A percentile compares a stretch with the other conserved stretches of the same genome.
Evolutionary conservation across 2,113 vertebrate species (phyloP).

Genomic region (Mellivora capensis): DNA sequence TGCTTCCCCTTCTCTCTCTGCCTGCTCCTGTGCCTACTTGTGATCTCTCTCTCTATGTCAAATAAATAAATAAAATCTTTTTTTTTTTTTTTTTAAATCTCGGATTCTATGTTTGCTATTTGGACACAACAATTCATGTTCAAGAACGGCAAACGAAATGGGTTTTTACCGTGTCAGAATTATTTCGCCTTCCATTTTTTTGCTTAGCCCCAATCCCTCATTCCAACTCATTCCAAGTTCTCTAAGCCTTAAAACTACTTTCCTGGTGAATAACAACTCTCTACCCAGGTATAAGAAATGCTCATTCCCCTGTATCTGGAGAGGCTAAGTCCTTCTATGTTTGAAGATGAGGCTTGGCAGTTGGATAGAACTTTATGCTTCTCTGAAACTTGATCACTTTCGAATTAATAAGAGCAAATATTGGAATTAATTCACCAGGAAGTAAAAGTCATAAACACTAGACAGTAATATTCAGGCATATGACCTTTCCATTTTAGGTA

Average conservation of each 20-base stretch:
- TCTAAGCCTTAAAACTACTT: background rate
- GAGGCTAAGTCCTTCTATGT: background rate
- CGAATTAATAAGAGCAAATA: conserved; percentile 27
- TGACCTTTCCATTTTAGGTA: background rate
- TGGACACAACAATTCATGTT: conserved; percentile 54
- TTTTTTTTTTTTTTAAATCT: too few species aligned
- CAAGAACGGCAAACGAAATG: background rate
- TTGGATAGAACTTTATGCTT: background rate
- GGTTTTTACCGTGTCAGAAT: conserved; percentile 4
- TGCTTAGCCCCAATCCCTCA: background rate
- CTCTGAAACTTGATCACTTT: conserved; percentile 28
- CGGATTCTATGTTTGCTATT: conserved; percentile 61
- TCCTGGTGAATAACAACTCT: background rate
- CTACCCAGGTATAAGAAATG: background rate
- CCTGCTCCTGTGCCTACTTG: too few species aligned
- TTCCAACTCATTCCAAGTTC: background rate
- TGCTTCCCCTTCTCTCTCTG: too few species aligned
- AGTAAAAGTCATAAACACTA: conserved; percentile 15
- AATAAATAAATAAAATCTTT: too few species aligned
- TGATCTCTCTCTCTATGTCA: too few species aligned
- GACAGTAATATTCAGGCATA: conserved; percentile 1
- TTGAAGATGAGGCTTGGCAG: background rate
- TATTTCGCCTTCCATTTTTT: background rate
- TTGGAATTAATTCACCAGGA: background rate
- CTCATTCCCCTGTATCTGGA: background rate